Conservation (phyloP, 2,888 invertebrate species). For the Rotaria socialis region DNA sequence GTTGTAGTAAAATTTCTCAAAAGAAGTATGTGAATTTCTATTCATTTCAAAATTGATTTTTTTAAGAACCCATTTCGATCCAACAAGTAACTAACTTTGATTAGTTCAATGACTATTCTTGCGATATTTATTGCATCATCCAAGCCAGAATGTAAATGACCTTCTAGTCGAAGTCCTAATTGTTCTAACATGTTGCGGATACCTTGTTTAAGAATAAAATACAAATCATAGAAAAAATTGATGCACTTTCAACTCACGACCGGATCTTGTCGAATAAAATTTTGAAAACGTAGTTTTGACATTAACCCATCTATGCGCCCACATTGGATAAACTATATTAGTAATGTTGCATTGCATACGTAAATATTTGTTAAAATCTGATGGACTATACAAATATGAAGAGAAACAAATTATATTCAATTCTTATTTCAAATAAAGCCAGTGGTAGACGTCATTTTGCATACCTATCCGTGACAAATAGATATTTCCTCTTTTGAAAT, state of each 20-base stretch:
- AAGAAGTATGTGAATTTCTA: too few relatives aligned
- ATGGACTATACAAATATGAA: conserved; percentile 56
- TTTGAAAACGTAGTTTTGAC: conserved; percentile 62
- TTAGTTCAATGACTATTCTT: background rate
- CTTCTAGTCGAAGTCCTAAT: background rate
- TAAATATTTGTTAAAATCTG: conserved; percentile 65
- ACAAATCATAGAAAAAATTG: background rate
- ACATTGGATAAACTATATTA: conserved; percentile 54
- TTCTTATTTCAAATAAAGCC: too few relatives aligned
- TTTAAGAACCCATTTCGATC: too few relatives aligned
- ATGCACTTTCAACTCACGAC: conserved; percentile 31
- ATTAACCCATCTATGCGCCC: conserved; percentile 63
- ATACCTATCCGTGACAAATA: conserved; percentile 64
- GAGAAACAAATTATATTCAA: too few relatives aligned
- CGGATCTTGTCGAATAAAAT: conserved; percentile 57
- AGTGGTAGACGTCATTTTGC: too few relatives aligned
- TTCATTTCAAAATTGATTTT: background rate
- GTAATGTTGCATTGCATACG: conserved; percentile 62
- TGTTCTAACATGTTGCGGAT: background rate
- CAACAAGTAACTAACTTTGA: background rate
- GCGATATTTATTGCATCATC: background rate
- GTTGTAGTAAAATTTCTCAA: too few relatives aligned
- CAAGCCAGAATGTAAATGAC: background rate
- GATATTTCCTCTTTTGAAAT: conserved; percentile 55
- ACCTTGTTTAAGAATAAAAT: background rate